phyloP scores from a whole-genome alignment of 1,140 invertebrate genomes.

The Papilio xuthus region DNA sequence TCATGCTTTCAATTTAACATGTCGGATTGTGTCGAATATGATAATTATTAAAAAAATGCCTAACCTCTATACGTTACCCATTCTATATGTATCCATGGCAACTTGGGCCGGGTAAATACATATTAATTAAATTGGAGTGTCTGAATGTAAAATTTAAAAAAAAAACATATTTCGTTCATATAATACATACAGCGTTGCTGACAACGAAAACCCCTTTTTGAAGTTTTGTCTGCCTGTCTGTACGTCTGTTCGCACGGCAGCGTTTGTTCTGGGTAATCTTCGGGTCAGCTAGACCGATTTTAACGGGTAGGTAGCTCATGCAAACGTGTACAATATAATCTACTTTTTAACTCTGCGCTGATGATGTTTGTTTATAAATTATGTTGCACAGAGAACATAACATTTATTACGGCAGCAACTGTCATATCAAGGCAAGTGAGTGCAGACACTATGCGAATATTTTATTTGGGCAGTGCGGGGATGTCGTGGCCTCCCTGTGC shows the following conservation, averaged over 20 bases:
- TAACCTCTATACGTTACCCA: neutral
- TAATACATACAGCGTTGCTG: no score
- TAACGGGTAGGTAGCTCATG: no score
- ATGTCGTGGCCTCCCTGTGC: slow-evolving; percentile 62
- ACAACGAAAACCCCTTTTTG: no score
- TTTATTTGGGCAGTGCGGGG: slow-evolving; percentile 78
- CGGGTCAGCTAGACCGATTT: no score
- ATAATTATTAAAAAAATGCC: neutral
- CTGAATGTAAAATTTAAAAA: no score
- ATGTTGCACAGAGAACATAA: slow-evolving; percentile 40
- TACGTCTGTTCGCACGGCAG: no score
- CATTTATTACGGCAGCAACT: slow-evolving; percentile 59
- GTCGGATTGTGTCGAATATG: neutral
- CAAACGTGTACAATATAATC: no score
- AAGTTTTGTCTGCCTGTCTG: no score
- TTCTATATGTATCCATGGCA: neutral
- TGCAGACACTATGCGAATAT: slow-evolving; percentile 73
- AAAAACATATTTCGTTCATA: no score
- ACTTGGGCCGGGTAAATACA: neutral
- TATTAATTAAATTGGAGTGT: no score
- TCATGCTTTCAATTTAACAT: neutral
- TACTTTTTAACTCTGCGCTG: no score
- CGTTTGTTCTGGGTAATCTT: no score
- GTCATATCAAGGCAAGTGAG: slow-evolving; percentile 71
- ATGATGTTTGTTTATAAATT: neutral